phyloP scores from a whole-genome alignment of 1,140 invertebrate genomes.

The Arion vulgaris region DNA sequence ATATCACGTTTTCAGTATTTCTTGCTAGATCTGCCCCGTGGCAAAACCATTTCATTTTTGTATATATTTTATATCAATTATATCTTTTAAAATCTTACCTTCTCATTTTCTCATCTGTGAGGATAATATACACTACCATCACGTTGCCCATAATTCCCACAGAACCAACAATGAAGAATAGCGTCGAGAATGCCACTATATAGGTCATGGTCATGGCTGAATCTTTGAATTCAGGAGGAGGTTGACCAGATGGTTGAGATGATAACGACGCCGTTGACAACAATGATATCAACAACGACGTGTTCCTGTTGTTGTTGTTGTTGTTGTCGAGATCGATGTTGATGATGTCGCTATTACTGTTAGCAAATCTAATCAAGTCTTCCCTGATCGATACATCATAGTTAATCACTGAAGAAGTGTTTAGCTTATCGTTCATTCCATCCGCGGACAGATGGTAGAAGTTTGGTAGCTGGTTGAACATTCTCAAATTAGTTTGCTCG shows the following conservation, averaged over 20 bases:
- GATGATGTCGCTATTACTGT: neutral
- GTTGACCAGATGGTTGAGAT: neutral
- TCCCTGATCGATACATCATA: conserved; percentile 8
- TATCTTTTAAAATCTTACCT: too few relatives aligned
- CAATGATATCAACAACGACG: neutral
- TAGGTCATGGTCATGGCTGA: conserved; percentile 13
- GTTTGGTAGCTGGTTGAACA: neutral
- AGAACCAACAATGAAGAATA: conserved; percentile 55
- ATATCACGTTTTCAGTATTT: too few relatives aligned
- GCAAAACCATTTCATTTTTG: too few relatives aligned
- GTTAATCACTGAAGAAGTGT: neutral
- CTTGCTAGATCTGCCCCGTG: too few relatives aligned
- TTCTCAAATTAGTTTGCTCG: neutral
- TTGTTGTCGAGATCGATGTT: neutral
- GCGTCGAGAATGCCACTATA: conserved; percentile 46
- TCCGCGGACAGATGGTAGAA: neutral
- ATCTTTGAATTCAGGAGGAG: neutral
- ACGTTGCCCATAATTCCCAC: conserved; percentile 65
- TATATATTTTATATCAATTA: too few relatives aligned
- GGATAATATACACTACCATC: conserved; percentile 68
- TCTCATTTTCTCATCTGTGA: conserved; percentile 67
- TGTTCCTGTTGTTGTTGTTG: neutral
- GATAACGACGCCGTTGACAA: neutral
- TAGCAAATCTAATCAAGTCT: neutral
- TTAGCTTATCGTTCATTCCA: neutral